Evolutionary conservation across 2,888 invertebrate genomes (phyloP).

Genomic region (Tenthredo notha): DNA sequence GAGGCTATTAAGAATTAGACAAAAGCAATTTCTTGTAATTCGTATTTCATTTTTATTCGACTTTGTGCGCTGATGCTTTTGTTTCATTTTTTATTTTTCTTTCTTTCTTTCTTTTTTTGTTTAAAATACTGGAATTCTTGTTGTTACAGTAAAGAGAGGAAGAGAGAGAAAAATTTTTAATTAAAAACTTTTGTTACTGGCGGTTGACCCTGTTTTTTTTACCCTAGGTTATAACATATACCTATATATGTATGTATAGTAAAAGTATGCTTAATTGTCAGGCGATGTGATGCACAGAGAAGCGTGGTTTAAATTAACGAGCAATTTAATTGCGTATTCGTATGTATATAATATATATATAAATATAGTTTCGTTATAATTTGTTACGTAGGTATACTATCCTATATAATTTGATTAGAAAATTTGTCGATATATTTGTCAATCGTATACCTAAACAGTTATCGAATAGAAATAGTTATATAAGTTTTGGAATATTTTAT

Average conservation of each 20-base stretch:
- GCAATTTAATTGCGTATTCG: slow-evolving; percentile 32
- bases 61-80: not conserved
- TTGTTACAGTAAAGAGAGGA: not conserved
- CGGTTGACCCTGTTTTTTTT: slow-evolving; percentile 33
- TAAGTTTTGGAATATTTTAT: not conserved
- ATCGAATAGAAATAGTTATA: not conserved
- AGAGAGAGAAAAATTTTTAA: not conserved
- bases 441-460: not conserved
- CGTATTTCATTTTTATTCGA: not conserved
- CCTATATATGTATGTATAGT: not conserved
- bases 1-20: not conserved
- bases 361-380: not conserved
- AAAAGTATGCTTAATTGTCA: slow-evolving; percentile 18
- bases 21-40: slow-evolving; percentile 2
- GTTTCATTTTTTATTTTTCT: not conserved
- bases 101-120: not conserved
- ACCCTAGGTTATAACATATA: not conserved
- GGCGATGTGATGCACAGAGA: not conserved
- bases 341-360: not conserved
- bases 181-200: slow-evolving; percentile 31
- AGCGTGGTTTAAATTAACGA: slow-evolving; percentile 8
- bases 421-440: not conserved
- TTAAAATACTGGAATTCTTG: not conserved
- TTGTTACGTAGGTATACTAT: not conserved
- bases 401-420: not conserved